Conservation (phyloP, 2,888 invertebrate species). For the Caenorhabditis uteleia region DNA sequence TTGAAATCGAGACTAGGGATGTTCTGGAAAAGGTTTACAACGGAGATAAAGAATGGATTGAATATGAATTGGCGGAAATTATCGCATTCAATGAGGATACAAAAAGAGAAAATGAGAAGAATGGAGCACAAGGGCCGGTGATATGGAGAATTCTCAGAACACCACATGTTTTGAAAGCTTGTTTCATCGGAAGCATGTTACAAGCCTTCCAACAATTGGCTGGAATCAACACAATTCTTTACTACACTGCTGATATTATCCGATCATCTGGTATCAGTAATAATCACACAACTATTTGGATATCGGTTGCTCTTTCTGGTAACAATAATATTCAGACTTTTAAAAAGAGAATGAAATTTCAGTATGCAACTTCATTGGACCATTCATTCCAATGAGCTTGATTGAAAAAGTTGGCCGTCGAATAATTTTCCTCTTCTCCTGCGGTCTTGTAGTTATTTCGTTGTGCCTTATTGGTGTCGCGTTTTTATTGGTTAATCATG, state of each 20-base stretch:
- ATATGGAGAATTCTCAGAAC: constrained; percentile 53
- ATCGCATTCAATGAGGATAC: constrained; percentile 29
- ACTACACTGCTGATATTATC: constrained; percentile 63
- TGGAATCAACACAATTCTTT: constrained; percentile 75
- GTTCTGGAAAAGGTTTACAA: constrained; percentile 56
- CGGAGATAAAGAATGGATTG: constrained; percentile 57
- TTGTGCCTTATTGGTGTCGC: constrained; percentile 61
- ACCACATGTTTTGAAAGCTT: constrained; percentile 69
- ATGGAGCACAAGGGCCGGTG: constrained; percentile 12
- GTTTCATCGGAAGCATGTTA: constrained; percentile 73
- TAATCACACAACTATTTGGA: constrained; percentile 61
- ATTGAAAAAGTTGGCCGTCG: constrained; percentile 62
- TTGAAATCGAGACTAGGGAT: constrained; percentile 39
- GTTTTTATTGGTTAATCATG: constrained; percentile 37
- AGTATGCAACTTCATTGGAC: constrained; percentile 57
- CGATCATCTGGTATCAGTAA: constrained; percentile 57
- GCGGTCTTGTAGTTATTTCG: constrained; percentile 54
- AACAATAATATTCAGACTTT: no score
- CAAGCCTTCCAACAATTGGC: constrained; percentile 74
- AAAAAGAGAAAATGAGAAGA: constrained; percentile 18
- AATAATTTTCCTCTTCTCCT: constrained; percentile 55
- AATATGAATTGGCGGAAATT: constrained; percentile 62
- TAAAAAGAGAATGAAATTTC: constrained; percentile 4
- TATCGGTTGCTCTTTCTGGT: constrained; percentile 47
- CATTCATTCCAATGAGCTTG: constrained; percentile 64